phyloP scores from a whole-genome alignment of 2,113 vertebrate genomes.

The Paraplagusia blochii region DNA sequence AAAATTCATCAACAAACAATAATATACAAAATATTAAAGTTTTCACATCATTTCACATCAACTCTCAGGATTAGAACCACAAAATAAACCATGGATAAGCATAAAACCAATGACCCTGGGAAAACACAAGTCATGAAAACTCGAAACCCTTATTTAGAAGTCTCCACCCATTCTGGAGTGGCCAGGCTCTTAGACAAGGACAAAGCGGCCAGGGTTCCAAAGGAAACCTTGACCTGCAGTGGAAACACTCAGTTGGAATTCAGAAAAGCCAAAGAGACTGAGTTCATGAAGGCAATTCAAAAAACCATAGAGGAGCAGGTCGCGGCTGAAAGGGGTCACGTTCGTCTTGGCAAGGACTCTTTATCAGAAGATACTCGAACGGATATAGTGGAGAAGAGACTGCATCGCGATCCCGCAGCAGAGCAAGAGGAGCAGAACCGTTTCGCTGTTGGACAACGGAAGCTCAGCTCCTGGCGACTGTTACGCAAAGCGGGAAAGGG shows the following conservation, averaged over 20 bases:
- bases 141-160: background rate
- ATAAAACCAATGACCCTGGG: background rate
- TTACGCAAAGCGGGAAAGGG: conserved; percentile 66
- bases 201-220: background rate
- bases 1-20: too few species aligned
- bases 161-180: background rate
- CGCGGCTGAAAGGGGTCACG: background rate
- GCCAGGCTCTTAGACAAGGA: background rate
- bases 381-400: background rate
- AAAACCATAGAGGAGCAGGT: background rate
- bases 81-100: too few species aligned
- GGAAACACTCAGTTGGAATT: background rate
- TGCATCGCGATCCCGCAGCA: background rate
- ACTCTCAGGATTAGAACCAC: background rate
- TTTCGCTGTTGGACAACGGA: conserved; percentile 58
- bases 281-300: background rate
- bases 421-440: conserved; percentile 59
- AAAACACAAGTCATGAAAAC: background rate
- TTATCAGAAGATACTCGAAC: background rate
- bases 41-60: background rate
- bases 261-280: background rate
- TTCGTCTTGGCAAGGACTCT: background rate
- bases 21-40: too few species aligned
- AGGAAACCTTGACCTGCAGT: background rate
- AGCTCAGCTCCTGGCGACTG: conserved; percentile 66